Evolutionary conservation across 2,113 vertebrate species (phyloP).

Genomic region (Rallus limicola): DNA sequence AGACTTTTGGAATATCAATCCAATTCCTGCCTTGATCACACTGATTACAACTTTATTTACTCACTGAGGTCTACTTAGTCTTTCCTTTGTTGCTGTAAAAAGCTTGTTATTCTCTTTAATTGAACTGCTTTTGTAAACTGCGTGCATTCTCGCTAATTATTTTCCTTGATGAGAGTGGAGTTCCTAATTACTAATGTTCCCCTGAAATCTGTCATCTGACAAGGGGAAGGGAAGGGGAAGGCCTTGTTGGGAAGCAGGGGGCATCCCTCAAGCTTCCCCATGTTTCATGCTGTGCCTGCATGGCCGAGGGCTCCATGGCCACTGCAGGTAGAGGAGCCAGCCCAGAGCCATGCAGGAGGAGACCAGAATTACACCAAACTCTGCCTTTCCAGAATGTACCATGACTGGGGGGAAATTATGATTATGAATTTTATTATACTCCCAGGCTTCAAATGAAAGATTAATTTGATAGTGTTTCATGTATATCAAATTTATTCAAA

Average conservation of each 20-base stretch:
- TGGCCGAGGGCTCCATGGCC: neutral
- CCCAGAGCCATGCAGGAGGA: accelerated
- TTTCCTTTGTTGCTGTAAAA: conserved; percentile 74
- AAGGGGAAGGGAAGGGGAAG: neutral
- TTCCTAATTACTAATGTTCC: conserved; percentile 71
- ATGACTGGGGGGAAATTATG: neutral
- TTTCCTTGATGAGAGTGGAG: conserved; percentile 76
- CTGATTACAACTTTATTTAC: conserved; percentile 82
- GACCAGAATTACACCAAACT: neutral
- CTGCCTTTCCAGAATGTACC: neutral
- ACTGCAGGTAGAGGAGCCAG: neutral
- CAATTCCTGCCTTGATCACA: conserved; percentile 75
- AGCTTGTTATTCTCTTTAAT: conserved; percentile 78
- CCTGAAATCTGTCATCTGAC: conserved; percentile 52
- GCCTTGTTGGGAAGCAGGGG: no score
- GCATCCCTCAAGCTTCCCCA: neutral
- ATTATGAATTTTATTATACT: accelerated
- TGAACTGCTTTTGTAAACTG: conserved; percentile 73
- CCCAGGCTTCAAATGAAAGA: neutral
- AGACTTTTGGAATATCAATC: conserved; percentile 67
- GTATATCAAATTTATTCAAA: neutral
- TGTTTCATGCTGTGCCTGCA: no score
- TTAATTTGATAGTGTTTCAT: neutral
- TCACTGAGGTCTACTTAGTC: conserved; percentile 72
- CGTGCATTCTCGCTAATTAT: conserved; percentile 75